Evolutionary conservation across 2,113 vertebrate species (phyloP).

Genomic region (Gallinago media): DNA sequence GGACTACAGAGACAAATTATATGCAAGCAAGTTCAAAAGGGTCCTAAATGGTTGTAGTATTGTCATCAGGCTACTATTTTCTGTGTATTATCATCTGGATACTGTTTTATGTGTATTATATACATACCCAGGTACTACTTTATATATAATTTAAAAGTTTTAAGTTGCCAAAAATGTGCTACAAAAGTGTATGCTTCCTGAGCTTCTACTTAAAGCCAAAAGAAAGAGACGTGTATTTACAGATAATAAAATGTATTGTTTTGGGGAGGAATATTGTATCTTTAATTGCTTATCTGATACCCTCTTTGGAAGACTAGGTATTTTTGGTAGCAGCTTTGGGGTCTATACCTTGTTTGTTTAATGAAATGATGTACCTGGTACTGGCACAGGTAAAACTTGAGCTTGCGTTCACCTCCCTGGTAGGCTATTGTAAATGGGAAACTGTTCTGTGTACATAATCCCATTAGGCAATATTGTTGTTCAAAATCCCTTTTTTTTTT

Average conservation of each 20-base stretch:
- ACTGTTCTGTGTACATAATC: background rate
- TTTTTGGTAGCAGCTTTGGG: slow-evolving; percentile 11
- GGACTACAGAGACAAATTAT: background rate
- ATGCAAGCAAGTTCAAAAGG: background rate
- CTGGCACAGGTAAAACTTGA: background rate
- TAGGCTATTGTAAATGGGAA: background rate
- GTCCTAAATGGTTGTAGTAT: background rate
- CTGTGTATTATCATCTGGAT: background rate
- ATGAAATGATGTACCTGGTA: background rate
- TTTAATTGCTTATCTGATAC: background rate
- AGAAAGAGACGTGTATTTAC: background rate
- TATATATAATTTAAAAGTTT: background rate
- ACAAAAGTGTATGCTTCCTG: background rate
- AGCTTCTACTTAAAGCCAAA: background rate
- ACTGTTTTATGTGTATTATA: background rate
- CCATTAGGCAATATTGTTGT: slow-evolving; percentile 4
- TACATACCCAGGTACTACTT: background rate
- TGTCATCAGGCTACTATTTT: background rate
- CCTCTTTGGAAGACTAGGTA: background rate
- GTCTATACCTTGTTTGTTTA: background rate
- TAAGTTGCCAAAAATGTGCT: background rate
- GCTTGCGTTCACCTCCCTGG: background rate
- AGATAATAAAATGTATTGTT: background rate
- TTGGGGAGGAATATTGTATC: background rate
- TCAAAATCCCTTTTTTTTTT: background rate